Evolutionary conservation across 2,888 invertebrate species (phyloP).

Genomic region (Marasmarcha lunaedactyla): DNA sequence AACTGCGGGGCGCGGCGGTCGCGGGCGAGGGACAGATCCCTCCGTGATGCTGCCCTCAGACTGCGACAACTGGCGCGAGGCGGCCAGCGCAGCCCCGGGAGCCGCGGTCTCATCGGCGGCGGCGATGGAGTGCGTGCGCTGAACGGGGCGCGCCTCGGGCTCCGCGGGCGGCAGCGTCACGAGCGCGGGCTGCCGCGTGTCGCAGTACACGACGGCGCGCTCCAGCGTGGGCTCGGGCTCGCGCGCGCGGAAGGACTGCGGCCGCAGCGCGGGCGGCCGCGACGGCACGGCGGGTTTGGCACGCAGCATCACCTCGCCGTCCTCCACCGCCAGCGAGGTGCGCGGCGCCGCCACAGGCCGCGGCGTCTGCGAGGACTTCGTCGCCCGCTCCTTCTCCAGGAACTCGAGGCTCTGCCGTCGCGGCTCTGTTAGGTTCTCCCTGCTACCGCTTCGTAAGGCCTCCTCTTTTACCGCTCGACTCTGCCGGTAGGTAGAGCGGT

Average conservation of each 20-base stretch:
- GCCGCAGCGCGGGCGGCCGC: constrained; percentile 77
- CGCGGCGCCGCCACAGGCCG: constrained; percentile 62
- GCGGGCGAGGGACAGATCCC: constrained; percentile 42
- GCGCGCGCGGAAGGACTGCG: constrained; percentile 64
- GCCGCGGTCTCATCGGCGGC: constrained; percentile 47
- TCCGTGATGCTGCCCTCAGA: constrained; percentile 74
- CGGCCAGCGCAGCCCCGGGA: constrained; percentile 45
- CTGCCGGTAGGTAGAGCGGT: constrained; percentile 68
- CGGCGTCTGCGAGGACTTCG: constrained; percentile 21
- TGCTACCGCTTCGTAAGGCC: constrained; percentile 42
- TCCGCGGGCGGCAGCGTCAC: constrained; percentile 71
- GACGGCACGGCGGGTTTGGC: constrained; percentile 86
- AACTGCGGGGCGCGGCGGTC: constrained; percentile 35
- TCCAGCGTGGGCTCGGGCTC: constrained; percentile 64
- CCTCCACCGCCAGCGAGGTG: constrained; percentile 37
- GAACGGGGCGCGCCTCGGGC: constrained; percentile 36
- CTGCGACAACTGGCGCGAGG: constrained; percentile 62
- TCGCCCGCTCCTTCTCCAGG: constrained; percentile 60
- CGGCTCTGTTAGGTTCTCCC: constrained; percentile 49
- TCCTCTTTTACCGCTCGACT: constrained; percentile 60
- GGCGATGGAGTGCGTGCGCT: constrained; percentile 58
- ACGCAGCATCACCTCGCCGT: constrained; percentile 63
- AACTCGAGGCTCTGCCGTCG: constrained; percentile 66
- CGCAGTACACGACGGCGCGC: constrained; percentile 77
- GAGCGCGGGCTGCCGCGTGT: constrained; percentile 80